phyloP scores from a whole-genome alignment of 2,797 vertebrate genomes.

The Anisognathus igniventris region DNA sequence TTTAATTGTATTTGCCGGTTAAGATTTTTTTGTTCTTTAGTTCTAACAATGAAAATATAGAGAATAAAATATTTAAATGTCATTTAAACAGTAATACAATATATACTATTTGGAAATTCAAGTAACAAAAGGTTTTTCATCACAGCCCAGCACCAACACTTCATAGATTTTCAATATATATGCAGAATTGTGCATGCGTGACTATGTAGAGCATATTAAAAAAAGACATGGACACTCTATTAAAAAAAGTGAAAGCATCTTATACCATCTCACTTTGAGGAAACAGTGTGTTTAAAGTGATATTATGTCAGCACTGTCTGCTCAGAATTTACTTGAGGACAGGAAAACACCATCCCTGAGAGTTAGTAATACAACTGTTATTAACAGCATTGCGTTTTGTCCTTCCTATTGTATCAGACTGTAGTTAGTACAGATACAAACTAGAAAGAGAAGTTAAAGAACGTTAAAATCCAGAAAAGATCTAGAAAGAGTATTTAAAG shows the following conservation, averaged over 20 bases:
- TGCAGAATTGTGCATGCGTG: accelerated
- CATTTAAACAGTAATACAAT: background rate
- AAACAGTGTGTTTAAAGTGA: background rate
- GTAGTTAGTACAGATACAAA: background rate
- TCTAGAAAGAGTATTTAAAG: background rate
- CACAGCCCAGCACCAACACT: background rate
- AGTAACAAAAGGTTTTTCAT: background rate
- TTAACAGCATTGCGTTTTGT: background rate
- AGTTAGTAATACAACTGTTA: background rate
- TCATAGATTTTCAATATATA: background rate
- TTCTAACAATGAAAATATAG: background rate
- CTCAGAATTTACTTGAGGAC: background rate
- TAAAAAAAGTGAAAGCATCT: background rate
- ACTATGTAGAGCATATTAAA: background rate
- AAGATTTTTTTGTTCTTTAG: background rate
- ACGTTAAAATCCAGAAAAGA: background rate
- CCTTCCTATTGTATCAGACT: background rate
- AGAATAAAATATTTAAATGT: background rate
- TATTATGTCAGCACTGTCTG: background rate
- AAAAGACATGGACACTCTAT: background rate
- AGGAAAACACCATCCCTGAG: background rate
- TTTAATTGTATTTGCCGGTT: background rate
- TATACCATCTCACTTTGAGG: background rate
- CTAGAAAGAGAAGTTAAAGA: background rate
- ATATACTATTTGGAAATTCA: background rate